phyloP scores from a whole-genome alignment of 2,888 invertebrate genomes.

The Plagiodera versicolora region DNA sequence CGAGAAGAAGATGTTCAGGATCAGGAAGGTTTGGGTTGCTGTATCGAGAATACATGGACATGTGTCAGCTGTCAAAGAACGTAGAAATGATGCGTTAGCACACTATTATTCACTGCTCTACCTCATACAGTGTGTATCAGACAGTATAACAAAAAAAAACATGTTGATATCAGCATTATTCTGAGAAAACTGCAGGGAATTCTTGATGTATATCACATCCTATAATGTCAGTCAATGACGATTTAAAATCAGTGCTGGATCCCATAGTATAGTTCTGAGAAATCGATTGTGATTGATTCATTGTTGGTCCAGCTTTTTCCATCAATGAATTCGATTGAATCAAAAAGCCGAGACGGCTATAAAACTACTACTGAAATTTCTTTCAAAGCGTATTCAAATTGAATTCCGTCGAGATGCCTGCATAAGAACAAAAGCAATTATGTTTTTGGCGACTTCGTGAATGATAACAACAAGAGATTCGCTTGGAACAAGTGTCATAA shows the following conservation, averaged over 20 bases:
- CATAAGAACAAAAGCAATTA: conserved; percentile 37
- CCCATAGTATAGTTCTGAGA: too few species aligned
- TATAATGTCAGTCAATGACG: too few species aligned
- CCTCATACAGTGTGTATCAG: too few species aligned
- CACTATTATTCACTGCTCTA: too few species aligned
- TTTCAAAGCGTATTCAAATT: conserved; percentile 18
- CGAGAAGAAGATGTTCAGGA: conserved; percentile 14
- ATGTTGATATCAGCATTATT: too few species aligned
- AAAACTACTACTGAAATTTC: conserved; percentile 24
- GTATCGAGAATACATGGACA: conserved; percentile 22
- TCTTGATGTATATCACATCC: too few species aligned
- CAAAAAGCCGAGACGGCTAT: background rate
- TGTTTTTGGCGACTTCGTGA: conserved; percentile 21
- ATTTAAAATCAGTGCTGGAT: too few species aligned
- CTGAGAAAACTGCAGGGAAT: too few species aligned
- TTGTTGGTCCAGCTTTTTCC: too few species aligned
- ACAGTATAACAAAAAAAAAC: too few species aligned
- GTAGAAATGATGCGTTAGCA: conserved; percentile 5
- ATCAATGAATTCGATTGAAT: background rate
- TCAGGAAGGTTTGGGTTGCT: conserved; percentile 12
- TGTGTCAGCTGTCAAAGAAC: conserved; percentile 17
- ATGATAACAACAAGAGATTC: conserved; percentile 20
- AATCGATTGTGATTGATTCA: too few species aligned
- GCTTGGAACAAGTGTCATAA: conserved; percentile 24
- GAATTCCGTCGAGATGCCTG: conserved; percentile 31